Percentiles rank a stretch among this genome's conserved stretches.
These are phyloP conservation scores for Setophaga kirtlandii DNA, from an alignment of 2,113 vertebrate genomes.

Conservation along the genomic window DNA sequence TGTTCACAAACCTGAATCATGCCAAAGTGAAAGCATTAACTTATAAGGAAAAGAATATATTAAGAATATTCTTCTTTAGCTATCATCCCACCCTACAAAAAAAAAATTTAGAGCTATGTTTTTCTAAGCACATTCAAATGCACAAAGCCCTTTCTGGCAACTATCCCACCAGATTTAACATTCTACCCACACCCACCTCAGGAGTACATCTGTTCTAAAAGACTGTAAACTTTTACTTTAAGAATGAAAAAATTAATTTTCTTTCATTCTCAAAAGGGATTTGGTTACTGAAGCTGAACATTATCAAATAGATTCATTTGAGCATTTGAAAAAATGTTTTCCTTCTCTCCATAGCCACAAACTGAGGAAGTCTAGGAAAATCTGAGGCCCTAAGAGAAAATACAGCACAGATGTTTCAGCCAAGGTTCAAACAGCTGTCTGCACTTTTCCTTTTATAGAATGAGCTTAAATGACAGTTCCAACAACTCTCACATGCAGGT, in stretches of 20 bases:
- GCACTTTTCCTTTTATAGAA: neutral
- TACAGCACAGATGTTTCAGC: neutral
- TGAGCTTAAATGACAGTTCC: neutral
- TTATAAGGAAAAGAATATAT: neutral
- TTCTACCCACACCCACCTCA: neutral
- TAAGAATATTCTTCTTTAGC: neutral
- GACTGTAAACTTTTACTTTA: neutral
- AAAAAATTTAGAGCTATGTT: neutral
- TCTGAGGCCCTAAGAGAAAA: neutral
- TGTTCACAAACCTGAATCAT: neutral
- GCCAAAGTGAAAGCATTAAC: neutral
- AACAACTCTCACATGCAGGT: neutral
- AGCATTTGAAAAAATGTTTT: neutral
- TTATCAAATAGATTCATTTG: neutral
- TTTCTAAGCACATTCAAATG: neutral
- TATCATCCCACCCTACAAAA: neutral
- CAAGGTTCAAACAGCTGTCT: neutral
- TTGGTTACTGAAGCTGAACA: neutral
- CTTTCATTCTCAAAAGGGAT: neutral
- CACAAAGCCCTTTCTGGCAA: neutral
- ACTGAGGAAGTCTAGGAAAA: neutral
- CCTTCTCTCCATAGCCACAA: neutral
- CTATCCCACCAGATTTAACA: neutral
- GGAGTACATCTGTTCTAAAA: neutral
- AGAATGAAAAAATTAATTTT: neutral